phyloP scores from a whole-genome alignment of 1,140 invertebrate species.

The Sycobia sp. region DNA sequence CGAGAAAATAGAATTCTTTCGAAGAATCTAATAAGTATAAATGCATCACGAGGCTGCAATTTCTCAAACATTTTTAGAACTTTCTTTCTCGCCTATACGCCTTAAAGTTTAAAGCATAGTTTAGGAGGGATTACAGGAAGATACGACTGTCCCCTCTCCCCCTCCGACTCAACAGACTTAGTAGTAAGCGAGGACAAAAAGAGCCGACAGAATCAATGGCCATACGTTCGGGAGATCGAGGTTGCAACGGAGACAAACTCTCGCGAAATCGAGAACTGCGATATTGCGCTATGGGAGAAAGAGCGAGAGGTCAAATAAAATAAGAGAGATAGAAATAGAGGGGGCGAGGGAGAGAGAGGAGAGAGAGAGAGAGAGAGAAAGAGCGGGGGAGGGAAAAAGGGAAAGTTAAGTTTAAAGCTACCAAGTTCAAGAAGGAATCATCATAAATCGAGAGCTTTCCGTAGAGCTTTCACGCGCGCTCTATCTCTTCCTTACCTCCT shows the following conservation, averaged over 20 bases:
- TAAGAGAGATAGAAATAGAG: not conserved
- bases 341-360: not conserved
- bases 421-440: constrained; percentile 38
- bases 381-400: no score
- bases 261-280: not conserved
- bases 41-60: no score
- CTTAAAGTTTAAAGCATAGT: no score
- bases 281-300: no score
- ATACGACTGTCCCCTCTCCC: no score
- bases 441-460: constrained; percentile 39
- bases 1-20: no score
- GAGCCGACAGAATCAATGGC: not conserved
- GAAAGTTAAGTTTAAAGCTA: constrained; percentile 31
- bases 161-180: no score
- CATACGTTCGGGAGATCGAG: constrained; percentile 6
- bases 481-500: constrained; percentile 5
- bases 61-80: no score
- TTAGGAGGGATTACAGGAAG: no score
- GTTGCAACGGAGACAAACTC: constrained; percentile 3
- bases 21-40: no score
- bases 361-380: constrained; percentile 30
- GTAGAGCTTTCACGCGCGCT: constrained; percentile 9
- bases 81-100: no score
- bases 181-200: no score
- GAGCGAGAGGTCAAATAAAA: not conserved